Evolutionary conservation across 1,140 invertebrate genomes (phyloP), one percentile per base, ranked within the genome.

Genomic region (Drosophila micromelanica): DNA sequence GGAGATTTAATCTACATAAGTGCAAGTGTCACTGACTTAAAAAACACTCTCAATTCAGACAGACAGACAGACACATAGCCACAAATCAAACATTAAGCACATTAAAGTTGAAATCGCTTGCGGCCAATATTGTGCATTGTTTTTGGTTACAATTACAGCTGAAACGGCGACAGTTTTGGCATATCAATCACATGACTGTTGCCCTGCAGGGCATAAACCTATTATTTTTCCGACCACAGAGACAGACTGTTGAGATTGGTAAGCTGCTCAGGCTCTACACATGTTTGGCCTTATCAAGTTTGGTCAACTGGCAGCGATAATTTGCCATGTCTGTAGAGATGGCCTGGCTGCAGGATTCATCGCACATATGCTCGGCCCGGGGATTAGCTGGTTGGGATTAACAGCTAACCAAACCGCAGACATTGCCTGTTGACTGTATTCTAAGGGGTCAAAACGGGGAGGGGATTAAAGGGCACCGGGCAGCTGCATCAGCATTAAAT

Each of bases 221-320:
- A 86, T 86, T 86, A 87, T 87, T 87, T 87, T 87, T 82, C 59
- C 78, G 59, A 70, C 78, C 81, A 71, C 77, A 85, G 49, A 38
- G 37, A 52, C 11, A 13, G 20, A 43, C 17, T 23, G 37, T 38
- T n/a, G 57, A 45, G 49, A 20, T 64, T 64, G 60, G 46, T 65
- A 65, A 65, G 69, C 69, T 32, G n/a, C 23, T 35, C 38, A 12
- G 20, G 30, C 55, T 46, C 32, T 55, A 73, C 70, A 73, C 63
- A 68, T 68, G 70, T 73, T 73, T 68, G 63, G 40, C 63, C 63
- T 68, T 73, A 68, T 73, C 70, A 42, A 23, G 48, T 70, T 69
- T 57, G 65, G 65, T 74, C 72, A 70, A 70, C 67, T 62, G 65
- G 57, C 59, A 70, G 52, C 59, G 59, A 63, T 70, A 74, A 74